Evolutionary conservation across 2,888 invertebrate genomes (phyloP).

Genomic region (Myathropa florea): DNA sequence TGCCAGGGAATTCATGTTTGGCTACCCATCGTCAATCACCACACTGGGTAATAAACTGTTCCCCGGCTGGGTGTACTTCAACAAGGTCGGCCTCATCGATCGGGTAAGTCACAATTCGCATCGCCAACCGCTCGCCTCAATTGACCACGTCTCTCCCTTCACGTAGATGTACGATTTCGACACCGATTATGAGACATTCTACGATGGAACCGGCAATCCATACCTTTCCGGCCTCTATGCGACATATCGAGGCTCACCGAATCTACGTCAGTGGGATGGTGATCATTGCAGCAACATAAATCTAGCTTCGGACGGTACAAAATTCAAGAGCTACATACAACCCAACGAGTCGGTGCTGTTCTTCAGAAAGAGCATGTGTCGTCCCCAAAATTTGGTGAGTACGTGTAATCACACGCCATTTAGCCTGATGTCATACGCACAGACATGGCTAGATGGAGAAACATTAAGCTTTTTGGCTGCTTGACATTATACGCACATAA

Average conservation of each 20-base stretch:
- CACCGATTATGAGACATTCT: conserved; percentile 89
- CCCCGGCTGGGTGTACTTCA: conserved; percentile 92
- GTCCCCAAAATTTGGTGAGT: conserved; percentile 89
- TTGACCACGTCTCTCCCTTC: neutral
- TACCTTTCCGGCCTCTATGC: conserved; percentile 87
- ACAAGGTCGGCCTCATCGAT: conserved; percentile 93
- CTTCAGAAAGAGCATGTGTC: conserved; percentile 92
- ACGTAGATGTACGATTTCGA: conserved; percentile 91
- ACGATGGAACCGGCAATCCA: conserved; percentile 86
- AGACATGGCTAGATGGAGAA: neutral
- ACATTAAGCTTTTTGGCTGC: neutral
- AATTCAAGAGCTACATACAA: conserved; percentile 87
- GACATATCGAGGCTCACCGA: conserved; percentile 87
- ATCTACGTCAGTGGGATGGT: conserved; percentile 89
- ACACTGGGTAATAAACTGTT: conserved; percentile 91
- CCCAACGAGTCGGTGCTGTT: conserved; percentile 87
- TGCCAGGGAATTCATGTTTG: conserved; percentile 94
- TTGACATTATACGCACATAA: no score
- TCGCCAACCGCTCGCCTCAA: neutral
- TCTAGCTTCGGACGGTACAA: conserved; percentile 91
- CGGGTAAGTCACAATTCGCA: conserved; percentile 83
- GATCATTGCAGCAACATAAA: conserved; percentile 89
- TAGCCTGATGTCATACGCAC: neutral
- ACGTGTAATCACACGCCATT: neutral
- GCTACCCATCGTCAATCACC: conserved; percentile 90